phyloP scores from a whole-genome alignment of 2,113 vertebrate genomes.

The Ciconia boyciana region DNA sequence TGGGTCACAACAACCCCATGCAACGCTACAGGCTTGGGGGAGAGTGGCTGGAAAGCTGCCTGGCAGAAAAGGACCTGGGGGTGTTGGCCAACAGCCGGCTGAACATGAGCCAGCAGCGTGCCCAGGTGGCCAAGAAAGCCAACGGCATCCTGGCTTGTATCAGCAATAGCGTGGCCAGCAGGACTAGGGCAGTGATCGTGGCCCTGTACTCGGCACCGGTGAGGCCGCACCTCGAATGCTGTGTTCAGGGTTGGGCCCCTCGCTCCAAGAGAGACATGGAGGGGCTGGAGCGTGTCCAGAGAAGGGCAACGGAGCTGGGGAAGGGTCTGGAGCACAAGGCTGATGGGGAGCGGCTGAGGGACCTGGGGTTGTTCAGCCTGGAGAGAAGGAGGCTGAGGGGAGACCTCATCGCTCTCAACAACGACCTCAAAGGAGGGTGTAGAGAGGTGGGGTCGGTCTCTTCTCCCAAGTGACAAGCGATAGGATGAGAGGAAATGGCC shows the following conservation, averaged over 20 bases:
- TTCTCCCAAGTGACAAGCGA: not conserved
- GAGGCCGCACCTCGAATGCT: too few relatives aligned
- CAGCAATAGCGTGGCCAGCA: not conserved
- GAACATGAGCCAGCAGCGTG: not conserved
- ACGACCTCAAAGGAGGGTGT: not conserved
- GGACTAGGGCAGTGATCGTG: not conserved
- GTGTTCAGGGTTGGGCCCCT: not conserved
- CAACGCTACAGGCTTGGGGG: too few relatives aligned
- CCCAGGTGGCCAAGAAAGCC: not conserved
- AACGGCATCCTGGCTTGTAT: not conserved
- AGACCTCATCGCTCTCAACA: not conserved
- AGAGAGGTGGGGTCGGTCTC: not conserved
- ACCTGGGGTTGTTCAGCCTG: not conserved
- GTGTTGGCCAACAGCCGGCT: not conserved
- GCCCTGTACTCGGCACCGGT: too few relatives aligned
- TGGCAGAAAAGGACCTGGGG: not conserved
- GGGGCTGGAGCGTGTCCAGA: not conserved
- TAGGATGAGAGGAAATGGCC: not conserved
- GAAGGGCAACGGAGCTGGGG: not conserved
- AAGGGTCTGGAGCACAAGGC: not conserved
- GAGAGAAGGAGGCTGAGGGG: not conserved
- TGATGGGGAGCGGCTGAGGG: not conserved
- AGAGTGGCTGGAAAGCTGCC: not conserved
- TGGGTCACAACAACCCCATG: not conserved
- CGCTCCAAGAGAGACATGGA: not conserved